Conservation (phyloP, 2,113 vertebrate genomes). For the Esox niger region DNA sequence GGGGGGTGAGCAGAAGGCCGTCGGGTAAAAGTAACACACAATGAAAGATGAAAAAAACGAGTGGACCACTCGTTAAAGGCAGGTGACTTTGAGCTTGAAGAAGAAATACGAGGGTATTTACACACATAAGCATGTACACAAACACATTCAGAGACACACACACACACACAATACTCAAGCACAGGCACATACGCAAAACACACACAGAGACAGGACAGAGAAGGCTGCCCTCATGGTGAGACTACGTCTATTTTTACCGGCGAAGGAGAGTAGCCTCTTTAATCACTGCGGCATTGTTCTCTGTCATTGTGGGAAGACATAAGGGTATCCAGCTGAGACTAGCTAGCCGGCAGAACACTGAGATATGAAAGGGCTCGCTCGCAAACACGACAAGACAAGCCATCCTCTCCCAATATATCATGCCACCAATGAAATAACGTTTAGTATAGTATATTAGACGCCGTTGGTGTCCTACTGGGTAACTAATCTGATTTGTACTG, state of each 20-base stretch:
- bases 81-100: conserved; percentile 35
- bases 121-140: neutral
- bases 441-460: no score
- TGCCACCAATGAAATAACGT: no score
- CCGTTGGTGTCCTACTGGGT: no score
- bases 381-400: neutral
- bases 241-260: conserved; percentile 38
- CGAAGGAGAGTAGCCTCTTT: conserved; percentile 34
- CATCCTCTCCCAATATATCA: neutral
- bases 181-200: neutral
- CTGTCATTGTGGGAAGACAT: conserved; percentile 22
- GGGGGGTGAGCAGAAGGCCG: conserved; percentile 18
- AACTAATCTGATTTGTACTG: no score
- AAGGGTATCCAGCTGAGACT: conserved; percentile 2
- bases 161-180: neutral
- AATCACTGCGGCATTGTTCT: conserved; percentile 39
- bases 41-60: conserved; percentile 49
- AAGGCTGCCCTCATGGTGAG: conserved; percentile 28
- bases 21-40: conserved; percentile 46
- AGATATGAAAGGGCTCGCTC: neutral
- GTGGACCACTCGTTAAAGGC: conserved; percentile 34
- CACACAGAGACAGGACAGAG: neutral
- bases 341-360: neutral
- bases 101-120: neutral
- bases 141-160: neutral